Conservation (phyloP, 1,140 invertebrate species). For the Panulirus ornatus region DNA sequence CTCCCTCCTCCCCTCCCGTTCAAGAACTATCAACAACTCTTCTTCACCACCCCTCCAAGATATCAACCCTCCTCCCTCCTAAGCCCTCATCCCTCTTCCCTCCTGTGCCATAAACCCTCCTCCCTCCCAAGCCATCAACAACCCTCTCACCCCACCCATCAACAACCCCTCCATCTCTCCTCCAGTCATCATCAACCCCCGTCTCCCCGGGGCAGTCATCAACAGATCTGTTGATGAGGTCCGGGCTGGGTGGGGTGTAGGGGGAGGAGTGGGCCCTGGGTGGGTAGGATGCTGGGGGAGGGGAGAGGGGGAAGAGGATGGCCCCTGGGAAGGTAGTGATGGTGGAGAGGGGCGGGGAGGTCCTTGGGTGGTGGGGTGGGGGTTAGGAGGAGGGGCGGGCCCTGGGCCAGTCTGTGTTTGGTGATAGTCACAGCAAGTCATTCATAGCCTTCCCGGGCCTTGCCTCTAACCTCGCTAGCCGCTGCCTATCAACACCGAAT, state of each 20-base stretch:
- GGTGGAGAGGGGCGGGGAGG: background rate
- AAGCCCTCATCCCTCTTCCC: background rate
- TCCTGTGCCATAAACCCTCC: background rate
- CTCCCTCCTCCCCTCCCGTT: background rate
- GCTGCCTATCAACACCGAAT: background rate
- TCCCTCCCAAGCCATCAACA: background rate
- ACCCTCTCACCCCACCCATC: background rate
- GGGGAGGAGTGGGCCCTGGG: background rate
- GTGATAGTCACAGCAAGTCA: conserved; percentile 55
- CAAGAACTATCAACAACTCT: background rate
- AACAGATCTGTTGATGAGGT: background rate
- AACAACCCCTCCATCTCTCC: background rate
- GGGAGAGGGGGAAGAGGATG: too few species aligned
- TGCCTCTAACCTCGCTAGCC: background rate
- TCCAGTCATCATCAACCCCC: background rate
- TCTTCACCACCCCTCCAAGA: background rate
- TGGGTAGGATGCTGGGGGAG: background rate
- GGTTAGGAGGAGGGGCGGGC: background rate
- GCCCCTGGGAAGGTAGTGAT: too few species aligned
- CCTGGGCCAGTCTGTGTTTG: conserved; percentile 10
- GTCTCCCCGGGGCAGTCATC: too few species aligned
- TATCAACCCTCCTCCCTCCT: background rate
- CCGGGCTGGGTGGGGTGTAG: background rate
- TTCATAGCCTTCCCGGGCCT: background rate
- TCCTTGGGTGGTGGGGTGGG: background rate